Evolutionary conservation across 2,888 invertebrate species (phyloP), one percentile per base, ranked within the genome.

Genomic region (Drosophila birchii): DNA sequence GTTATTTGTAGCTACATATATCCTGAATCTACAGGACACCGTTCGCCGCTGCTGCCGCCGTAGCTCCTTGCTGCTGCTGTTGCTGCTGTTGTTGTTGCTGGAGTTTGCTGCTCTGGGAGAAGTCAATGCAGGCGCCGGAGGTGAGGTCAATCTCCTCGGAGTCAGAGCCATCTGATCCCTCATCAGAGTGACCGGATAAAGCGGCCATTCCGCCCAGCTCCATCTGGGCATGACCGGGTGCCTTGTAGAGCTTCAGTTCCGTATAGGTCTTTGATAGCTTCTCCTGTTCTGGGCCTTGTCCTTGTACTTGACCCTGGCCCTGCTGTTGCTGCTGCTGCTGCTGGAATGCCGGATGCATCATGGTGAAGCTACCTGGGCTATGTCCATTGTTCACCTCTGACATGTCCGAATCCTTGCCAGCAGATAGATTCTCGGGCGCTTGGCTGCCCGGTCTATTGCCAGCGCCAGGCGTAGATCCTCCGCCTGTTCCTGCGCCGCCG

Each of bases 101-200:
- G 53, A 86, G 74, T 69, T 92, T 92, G 75, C 88, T 91, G 79
- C 87, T 92, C 75, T 91, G 91, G 8, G 93, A 93, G 75, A 92
- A 93, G 80, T 93, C 93, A 76, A 93, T 92, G 83, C 93, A 93
- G 64, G 92, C 87, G 44, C 92, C 92, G 18, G 92, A 92, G 8
- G 92, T 93, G 43, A 93, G 81, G 85, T 93, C 92, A 56, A 93
- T 93, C 83, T 93, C 92, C 78, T 92, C 92, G 0, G 92, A 93
- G 75, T 92, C 92, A 1, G 93, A 92, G 49, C 92, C 92, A 80
- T 92, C 92, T 12, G 87, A 90, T 12, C 90, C 90, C 23, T 91
- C 91, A 63, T 91, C 91, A 0, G 91, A 92, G 57, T 83, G 82
- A 54, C 89, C 89, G 32, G 86, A 88, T 38, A 91, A 68, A 23